Percentiles rank a stretch among this genome's conserved stretches.
Evolutionary conservation across 1,140 invertebrate species (phyloP).

Genomic region (Macrotrachela quadricornifera): DNA sequence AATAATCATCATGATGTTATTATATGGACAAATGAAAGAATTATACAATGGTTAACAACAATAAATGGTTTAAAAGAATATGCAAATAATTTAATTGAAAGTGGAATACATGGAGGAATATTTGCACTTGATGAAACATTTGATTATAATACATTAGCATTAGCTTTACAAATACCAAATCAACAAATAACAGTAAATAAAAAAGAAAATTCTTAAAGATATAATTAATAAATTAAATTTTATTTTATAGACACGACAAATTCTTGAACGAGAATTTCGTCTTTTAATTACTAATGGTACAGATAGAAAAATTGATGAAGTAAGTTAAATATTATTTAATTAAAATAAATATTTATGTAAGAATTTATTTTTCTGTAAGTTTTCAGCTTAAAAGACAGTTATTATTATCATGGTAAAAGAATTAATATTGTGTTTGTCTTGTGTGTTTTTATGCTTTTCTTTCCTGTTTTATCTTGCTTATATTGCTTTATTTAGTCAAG

Average conservation of each 20-base stretch:
- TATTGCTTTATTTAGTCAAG: no score
- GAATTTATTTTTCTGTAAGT: no score
- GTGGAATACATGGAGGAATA: slow-evolving; percentile 88
- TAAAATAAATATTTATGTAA: no score
- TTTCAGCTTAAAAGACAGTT: no score
- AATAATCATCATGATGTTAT: slow-evolving; percentile 72
- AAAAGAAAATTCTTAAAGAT: not conserved
- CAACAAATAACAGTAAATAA: slow-evolving; percentile 55
- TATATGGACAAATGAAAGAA: slow-evolving; percentile 94
- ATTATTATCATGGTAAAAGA: no score
- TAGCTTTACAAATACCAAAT: slow-evolving; percentile 86
- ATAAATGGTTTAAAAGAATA: slow-evolving; percentile 82
- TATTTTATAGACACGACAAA: slow-evolving; percentile 28
- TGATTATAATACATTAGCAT: slow-evolving; percentile 72
- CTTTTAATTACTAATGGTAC: slow-evolving; percentile 56
- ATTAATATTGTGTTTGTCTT: no score
- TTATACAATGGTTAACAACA: slow-evolving; percentile 78
- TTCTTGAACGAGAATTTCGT: slow-evolving; percentile 69
- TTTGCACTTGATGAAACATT: slow-evolving; percentile 91
- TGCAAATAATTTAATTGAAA: slow-evolving; percentile 78
- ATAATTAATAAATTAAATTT: not conserved
- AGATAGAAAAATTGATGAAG: slow-evolving; percentile 39
- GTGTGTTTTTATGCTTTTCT: no score
- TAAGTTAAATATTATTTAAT: not conserved
- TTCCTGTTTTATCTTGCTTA: no score